Conservation (phyloP, 2,888 invertebrate genomes). For the Cyaniris semiargus region DNA sequence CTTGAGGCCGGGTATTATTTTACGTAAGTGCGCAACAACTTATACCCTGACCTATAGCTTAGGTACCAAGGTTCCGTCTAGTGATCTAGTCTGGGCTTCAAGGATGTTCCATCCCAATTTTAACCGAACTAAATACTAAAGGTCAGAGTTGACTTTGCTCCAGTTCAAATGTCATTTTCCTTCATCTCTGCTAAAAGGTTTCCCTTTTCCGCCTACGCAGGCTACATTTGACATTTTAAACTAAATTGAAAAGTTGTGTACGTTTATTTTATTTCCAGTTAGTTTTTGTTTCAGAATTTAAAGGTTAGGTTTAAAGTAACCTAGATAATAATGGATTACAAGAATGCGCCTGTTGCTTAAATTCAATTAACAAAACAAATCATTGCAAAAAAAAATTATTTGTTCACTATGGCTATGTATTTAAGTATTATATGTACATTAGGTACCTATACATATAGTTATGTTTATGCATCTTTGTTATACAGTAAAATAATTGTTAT, state of each 20-base stretch:
- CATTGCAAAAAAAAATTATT: too few relatives aligned
- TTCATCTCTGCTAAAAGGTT: background rate
- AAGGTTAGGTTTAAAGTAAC: background rate
- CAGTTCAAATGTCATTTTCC: background rate
- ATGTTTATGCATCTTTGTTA: background rate
- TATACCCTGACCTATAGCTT: constrained; percentile 4
- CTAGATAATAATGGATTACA: too few relatives aligned
- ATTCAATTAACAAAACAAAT: too few relatives aligned
- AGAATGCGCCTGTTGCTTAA: too few relatives aligned
- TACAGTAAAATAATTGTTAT: background rate
- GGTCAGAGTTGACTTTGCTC: background rate
- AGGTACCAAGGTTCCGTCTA: constrained; percentile 2
- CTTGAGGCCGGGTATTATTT: constrained; percentile 17
- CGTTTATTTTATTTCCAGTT: background rate
- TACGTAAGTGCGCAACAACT: constrained; percentile 24
- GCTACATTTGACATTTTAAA: background rate
- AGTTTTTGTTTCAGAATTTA: background rate
- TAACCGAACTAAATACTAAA: background rate
- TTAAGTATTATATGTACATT: too few relatives aligned
- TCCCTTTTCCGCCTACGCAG: background rate
- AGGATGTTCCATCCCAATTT: background rate
- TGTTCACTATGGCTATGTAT: too few relatives aligned
- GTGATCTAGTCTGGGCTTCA: background rate
- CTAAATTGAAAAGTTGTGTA: background rate
- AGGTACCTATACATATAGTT: too few relatives aligned